A percentile compares a stretch with the other conserved stretches of the same genome.
Evolutionary conservation across 2,113 vertebrate species (phyloP).

Genomic region (Callorhinus ursinus): DNA sequence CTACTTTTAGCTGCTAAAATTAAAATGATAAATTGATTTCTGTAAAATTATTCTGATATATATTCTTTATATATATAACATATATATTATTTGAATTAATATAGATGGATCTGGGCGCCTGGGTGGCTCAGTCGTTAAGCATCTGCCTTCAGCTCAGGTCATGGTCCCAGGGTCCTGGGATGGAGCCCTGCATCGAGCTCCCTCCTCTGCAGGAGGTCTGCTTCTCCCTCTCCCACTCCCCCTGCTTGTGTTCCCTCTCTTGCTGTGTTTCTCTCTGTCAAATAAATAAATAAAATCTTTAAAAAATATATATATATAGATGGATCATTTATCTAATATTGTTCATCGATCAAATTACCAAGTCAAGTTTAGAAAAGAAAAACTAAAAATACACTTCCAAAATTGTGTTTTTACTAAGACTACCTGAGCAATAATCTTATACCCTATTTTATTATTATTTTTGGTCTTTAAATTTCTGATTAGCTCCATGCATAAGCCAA

Average conservation of each 20-base stretch:
- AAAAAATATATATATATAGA: background rate
- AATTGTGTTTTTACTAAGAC: constrained; percentile 3
- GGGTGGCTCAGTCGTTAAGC: no score
- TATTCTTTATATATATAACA: background rate
- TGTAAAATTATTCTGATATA: background rate
- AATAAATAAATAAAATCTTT: no score
- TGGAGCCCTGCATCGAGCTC: no score
- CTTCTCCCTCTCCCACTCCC: no score
- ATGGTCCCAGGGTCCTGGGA: no score
- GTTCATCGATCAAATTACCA: background rate
- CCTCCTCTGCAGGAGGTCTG: no score
- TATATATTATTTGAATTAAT: background rate
- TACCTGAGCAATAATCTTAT: background rate
- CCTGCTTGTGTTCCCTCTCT: no score
- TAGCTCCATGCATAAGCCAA: background rate
- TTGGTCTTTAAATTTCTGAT: background rate
- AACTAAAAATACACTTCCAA: background rate
- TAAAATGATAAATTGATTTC: background rate
- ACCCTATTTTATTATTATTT: background rate
- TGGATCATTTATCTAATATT: background rate
- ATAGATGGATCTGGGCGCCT: background rate
- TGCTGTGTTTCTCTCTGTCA: no score
- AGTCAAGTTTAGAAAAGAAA: background rate
- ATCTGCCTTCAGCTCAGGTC: no score
- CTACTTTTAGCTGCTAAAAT: background rate